Percentiles rank a stretch among this genome's conserved stretches.
phyloP scores from a whole-genome alignment of 2,797 vertebrate genomes.

The Rhabdomys pumilio region DNA sequence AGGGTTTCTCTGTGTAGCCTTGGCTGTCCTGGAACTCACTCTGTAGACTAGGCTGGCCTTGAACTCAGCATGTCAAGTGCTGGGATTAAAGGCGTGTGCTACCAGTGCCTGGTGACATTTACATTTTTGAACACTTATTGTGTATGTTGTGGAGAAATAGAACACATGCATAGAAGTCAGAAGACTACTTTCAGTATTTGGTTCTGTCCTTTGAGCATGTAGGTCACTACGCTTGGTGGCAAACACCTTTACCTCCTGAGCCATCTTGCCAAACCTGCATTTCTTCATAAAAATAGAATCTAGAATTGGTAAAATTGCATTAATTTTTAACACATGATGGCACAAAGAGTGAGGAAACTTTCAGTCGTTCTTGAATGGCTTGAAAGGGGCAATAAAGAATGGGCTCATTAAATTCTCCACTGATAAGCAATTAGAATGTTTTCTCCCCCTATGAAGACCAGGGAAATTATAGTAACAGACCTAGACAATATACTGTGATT shows the following conservation, averaged over 20 bases:
- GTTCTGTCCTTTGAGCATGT: neutral
- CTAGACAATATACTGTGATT: neutral
- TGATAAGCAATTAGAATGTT: conserved; percentile 73
- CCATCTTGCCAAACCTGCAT: neutral
- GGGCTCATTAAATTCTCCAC: conserved; percentile 76
- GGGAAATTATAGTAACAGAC: conserved; percentile 78
- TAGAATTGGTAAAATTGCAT: conserved; percentile 57
- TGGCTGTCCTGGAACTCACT: too few relatives aligned
- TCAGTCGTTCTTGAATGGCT: conserved; percentile 64
- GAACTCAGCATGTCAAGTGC: too few relatives aligned
- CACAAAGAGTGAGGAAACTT: conserved; percentile 69
- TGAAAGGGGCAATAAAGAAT: conserved; percentile 66
- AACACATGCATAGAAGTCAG: neutral
- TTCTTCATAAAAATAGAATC: conserved; percentile 67
- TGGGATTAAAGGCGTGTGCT: too few relatives aligned
- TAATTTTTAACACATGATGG: conserved; percentile 74
- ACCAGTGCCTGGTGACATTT: conserved; percentile 38
- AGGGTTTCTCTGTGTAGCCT: too few relatives aligned
- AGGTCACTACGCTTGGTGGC: neutral
- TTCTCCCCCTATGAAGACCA: conserved; percentile 52
- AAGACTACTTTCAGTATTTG: neutral
- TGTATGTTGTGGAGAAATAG: neutral
- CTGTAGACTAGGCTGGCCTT: too few relatives aligned
- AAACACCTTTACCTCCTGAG: neutral
- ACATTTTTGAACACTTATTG: conserved; percentile 16